phyloP scores from a whole-genome alignment of 1,140 invertebrate genomes.

The Charaxes varanes region DNA sequence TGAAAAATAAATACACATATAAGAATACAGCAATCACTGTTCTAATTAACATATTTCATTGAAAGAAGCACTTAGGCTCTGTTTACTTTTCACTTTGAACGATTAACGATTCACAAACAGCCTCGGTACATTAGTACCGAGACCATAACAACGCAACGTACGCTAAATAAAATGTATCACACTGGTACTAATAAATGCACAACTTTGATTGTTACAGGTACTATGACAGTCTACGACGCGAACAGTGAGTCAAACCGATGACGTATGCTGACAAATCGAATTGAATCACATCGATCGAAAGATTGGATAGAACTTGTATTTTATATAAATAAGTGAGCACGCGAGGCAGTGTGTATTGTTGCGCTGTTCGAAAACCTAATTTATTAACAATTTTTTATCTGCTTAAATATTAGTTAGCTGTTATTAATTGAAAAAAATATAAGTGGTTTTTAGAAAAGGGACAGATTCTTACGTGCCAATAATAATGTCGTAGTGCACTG shows the following conservation, averaged over 20 bases:
- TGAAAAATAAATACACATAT: no score
- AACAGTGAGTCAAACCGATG: conserved; percentile 53
- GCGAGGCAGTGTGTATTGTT: no score
- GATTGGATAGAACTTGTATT: no score
- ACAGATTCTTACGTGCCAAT: no score
- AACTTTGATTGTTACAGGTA: conserved; percentile 57
- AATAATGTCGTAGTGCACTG: no score
- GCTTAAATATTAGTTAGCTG: no score
- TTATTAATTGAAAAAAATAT: no score
- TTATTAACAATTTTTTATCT: no score
- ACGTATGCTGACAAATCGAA: conserved; percentile 37
- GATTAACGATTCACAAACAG: background rate
- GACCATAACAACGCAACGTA: conserved; percentile 14
- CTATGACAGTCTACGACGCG: conserved; percentile 54
- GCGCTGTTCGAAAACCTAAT: no score
- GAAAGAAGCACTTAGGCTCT: background rate
- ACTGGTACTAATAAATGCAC: conserved; percentile 11
- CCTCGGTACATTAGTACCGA: conserved; percentile 15
- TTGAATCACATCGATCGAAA: conserved; percentile 5
- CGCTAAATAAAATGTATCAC: conserved; percentile 17
- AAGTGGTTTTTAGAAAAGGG: no score
- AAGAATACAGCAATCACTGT: no score
- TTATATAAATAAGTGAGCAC: no score
- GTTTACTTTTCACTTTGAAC: background rate
- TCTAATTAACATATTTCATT: background rate